These are phyloP conservation scores for Ctena decussata DNA, from an alignment of 2,888 invertebrate species.

Conservation along the genomic window DNA sequence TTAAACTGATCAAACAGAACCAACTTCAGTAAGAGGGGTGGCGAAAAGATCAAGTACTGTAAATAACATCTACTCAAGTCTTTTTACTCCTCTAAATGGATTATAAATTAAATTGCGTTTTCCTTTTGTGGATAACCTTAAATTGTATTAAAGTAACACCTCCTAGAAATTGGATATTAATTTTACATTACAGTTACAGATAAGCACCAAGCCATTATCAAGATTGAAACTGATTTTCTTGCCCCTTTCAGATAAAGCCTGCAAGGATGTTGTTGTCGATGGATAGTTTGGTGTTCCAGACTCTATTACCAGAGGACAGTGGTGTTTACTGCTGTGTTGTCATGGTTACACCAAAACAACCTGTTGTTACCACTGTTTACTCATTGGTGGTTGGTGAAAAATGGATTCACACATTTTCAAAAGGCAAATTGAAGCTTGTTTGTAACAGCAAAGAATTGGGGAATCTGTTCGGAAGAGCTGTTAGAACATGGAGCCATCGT, in stretches of 20 bases:
- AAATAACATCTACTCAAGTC: no score
- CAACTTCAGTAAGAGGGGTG: no score
- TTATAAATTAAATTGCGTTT: no score
- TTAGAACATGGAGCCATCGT: constrained; percentile 31
- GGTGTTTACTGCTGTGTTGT: constrained; percentile 53
- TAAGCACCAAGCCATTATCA: no score
- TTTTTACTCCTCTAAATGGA: no score
- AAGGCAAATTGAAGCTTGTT: constrained; percentile 25
- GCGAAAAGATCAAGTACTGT: no score
- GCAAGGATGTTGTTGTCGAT: neutral
- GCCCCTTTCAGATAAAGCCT: neutral
- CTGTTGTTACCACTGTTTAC: constrained; percentile 35
- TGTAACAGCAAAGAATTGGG: constrained; percentile 47
- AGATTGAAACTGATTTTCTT: no score
- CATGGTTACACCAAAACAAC: neutral
- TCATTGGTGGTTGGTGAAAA: constrained; percentile 43
- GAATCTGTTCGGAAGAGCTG: constrained; percentile 22
- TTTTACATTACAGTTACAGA: no score
- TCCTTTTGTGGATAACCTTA: no score
- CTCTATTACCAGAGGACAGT: constrained; percentile 42
- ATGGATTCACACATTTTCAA: constrained; percentile 1
- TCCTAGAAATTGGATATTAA: no score
- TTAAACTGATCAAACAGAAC: no score
- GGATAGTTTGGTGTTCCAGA: constrained; percentile 42
- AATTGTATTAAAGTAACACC: no score